Evolutionary conservation across 2,113 vertebrate genomes (phyloP), one percentile per base, ranked within the genome.

Genomic region (Mesembrinibis cayennensis): DNA sequence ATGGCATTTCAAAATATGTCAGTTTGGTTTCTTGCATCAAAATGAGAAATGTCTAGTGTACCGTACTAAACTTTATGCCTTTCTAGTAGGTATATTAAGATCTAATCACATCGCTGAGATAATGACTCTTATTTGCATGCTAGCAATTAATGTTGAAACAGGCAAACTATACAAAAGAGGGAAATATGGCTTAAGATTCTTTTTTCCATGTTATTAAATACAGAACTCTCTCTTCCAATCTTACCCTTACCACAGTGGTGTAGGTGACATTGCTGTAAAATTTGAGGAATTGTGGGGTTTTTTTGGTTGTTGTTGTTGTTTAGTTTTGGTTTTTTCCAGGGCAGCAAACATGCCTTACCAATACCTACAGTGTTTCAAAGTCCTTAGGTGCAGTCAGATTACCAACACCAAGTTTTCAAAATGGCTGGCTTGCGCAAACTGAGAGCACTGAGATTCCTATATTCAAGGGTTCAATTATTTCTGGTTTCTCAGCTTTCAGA

Each of bases 251-350:
- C 25, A 49, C 34, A 59, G n/a, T 50, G 66, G 36, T 82, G 38
- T 50, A 69, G 29, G 47, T 71, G 12, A 59, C 21, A 56, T 3
- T 66, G 34, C 42, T 65, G 67, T 59, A 82, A 93, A 82, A 74
- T 11, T 32, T 0, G 5, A 61, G 16, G 18, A 47, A 67, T 9
- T 52, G 26, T 3, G 1, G 6, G 13, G 10, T 2, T 2, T 6
- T 55, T 30, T 25, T n/a, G n/a, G n/a, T n/a, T 20, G 8, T 18
- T 52, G 49, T 45, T 53, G n/a, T 40, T 23, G 2, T 10, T 63
- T 27, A 25, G 11, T 3, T 9, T 21, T 71, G 12, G 17, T 61
- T 16, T 38, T 56, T 40, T 40, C 27, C 58, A 45, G 29, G 9
- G 47, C 45, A 86, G n/a, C 32, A 86, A 59, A 34, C n/a, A 55